Evolutionary conservation across 53 echinoderm and acorn worm species (phyloP), one percentile per base, ranked within the genome.

Genomic region (Antedon mediterranea): DNA sequence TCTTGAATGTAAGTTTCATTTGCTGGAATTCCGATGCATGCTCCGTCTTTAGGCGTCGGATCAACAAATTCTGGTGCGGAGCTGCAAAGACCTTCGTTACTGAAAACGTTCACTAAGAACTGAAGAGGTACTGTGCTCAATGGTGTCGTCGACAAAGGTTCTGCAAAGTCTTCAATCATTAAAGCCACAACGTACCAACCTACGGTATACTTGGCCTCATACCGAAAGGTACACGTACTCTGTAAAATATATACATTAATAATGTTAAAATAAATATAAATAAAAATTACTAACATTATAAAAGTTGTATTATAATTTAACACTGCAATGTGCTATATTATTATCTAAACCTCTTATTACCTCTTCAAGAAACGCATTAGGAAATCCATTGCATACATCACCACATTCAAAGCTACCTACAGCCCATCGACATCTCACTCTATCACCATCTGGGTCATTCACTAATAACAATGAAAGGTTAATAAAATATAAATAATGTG

Each of bases 101-200:
- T 42, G 78, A 9, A 78, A 29, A 78, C 78, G 11, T 30, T 37
- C 6, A 37, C 43, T 30, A 43, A 43, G 31, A 78, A 78, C 23
- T 78, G 78, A 15, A 78, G 78, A 4, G 78, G 78, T 41, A 78
- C 43, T 78, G 11, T 43, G 23, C 43, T 78, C 30, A 78, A 30
- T 4, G 78, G 78, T 26, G 78, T 30, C 5, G 43, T 14, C 0
- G 78, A 78, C n/a, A 78, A 78, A 20, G 42, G 78, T 28, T n/a
- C 11, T 3, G 78, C 2, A 57, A 78, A 78, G 29, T 78, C 78
- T 31, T 78, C 78, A 43, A 78, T 78, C 78, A 78, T 78, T 28
- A 78, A 15, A 78, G 78, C 78, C 11, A 78, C 78, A 28, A 43
- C 78, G 43, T 43, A 43, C 78, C 78, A 78, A 43, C 78, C 78